Percentiles rank a stretch among this genome's conserved stretches.
phyloP scores from a whole-genome alignment of 2,797 vertebrate genomes.

The Coilia nasus region DNA sequence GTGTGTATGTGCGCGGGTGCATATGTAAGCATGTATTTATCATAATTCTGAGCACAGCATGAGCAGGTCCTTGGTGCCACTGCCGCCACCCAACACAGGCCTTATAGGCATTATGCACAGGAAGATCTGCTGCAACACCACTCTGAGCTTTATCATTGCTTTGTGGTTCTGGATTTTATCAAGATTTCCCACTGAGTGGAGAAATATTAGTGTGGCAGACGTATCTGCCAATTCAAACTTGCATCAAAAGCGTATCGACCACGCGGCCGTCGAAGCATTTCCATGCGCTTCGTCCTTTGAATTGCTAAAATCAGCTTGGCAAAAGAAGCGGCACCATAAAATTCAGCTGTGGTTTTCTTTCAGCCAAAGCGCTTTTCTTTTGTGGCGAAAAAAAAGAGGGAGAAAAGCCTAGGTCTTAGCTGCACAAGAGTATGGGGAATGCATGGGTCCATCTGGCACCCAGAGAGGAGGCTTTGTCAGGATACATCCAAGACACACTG shows the following conservation, averaged over 20 bases:
- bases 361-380: slow-evolving; percentile 86
- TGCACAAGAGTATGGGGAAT: slow-evolving; percentile 78
- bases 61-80: slow-evolving; percentile 66
- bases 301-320: slow-evolving; percentile 85
- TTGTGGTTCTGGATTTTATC: slow-evolving; percentile 72
- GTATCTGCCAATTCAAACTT: slow-evolving; percentile 79
- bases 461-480: slow-evolving; percentile 77
- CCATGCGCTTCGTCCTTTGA: slow-evolving; percentile 76
- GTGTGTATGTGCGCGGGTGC: slow-evolving; percentile 43
- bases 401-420: slow-evolving; percentile 84
- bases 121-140: slow-evolving; percentile 69
- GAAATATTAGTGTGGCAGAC: slow-evolving; percentile 79
- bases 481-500: slow-evolving; percentile 79
- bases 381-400: slow-evolving; percentile 66
- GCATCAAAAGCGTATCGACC: slow-evolving; percentile 74
- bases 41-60: slow-evolving; percentile 59
- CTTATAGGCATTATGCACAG: slow-evolving; percentile 69
- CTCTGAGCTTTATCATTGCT: slow-evolving; percentile 63
- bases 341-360: slow-evolving; percentile 85
- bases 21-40: slow-evolving; percentile 51
- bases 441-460: slow-evolving; percentile 83
- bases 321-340: slow-evolving; percentile 81
- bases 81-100: slow-evolving; percentile 70
- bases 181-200: slow-evolving; percentile 76
- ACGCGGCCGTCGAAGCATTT: slow-evolving; percentile 74